Base-by-base conservation (phyloP, 2,797 vertebrate genomes). In the Anguilla obscura region DNA sequence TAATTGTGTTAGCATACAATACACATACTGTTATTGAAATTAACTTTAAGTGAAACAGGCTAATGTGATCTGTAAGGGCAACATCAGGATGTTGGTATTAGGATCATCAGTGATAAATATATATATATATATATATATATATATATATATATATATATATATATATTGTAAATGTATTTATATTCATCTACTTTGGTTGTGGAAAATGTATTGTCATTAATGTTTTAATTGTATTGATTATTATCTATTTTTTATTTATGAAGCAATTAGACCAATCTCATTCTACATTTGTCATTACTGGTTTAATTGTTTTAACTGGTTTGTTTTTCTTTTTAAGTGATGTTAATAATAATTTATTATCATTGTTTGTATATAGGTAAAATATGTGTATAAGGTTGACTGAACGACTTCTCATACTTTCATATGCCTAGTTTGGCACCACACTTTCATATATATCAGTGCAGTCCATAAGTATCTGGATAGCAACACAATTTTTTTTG, bases 231-330 rank as follows among this genome's bases (percentile, higher is more conserved):
- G 69, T 33, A n/a, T 71, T 71, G 27, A 27, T 71, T 33, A 10
- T 27, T 71, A n/a, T 27, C 27, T 71, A 71, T 71, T 71, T 66
- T 66, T 71, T 71, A 71, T 30, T 71, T 71, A 71, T 71, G n/a
- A 10, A 30, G 8, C 6, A 10, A 71, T 71, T 30, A 71, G 56
- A 18, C 18, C 12, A 58, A 58, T 27, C 69, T 71, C 69, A 27
- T 71, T 3, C 69, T 71, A 10, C 69, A 30, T 71, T 30, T 71
- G 8, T 27, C n/a, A n/a, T 12, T 27, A 9, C 12, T 9, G 7
- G 24, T 71, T 71, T 71, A 71, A 71, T 71, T 71, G n/a, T 12
- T 71, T 30, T 27, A 27, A 10, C 24, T 63, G 18, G 18, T 12
- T 58, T 58, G 56, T 12, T 63, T 63, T 16, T 21, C 24, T 63